A percentile compares a stretch with the other conserved stretches of the same genome.
These are phyloP conservation scores for Diadumene lineata DNA, from an alignment of 92 coral and sea anemone species.

Conservation along the genomic window DNA sequence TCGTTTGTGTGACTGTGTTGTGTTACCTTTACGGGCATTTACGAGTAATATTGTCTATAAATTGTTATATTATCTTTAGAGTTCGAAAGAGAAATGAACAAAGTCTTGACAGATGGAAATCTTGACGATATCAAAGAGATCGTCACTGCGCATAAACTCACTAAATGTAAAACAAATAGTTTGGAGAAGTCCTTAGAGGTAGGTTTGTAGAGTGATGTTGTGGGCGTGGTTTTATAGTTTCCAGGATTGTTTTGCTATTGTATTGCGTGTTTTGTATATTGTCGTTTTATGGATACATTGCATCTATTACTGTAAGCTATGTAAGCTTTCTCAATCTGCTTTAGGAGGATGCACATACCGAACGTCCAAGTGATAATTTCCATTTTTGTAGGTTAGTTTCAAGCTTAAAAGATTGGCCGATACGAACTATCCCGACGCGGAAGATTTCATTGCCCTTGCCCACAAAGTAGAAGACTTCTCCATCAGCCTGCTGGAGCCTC, in stretches of 20 bases:
- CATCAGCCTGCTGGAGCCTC: conserved; percentile 33
- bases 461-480: conserved; percentile 38
- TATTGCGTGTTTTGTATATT: too few relatives aligned
- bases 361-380: not conserved
- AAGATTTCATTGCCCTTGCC: conserved; percentile 19
- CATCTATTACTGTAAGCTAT: too few relatives aligned
- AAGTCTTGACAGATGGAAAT: conserved; percentile 4
- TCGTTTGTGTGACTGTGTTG: too few relatives aligned
- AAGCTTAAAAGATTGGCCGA: conserved; percentile 15
- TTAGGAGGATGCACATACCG: not conserved
- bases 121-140: conserved; percentile 9
- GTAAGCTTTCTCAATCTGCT: not conserved
- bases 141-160: conserved; percentile 7
- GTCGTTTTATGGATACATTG: too few relatives aligned
- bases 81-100: conserved; percentile 7
- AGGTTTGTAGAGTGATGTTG: not conserved
- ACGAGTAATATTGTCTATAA: not conserved
- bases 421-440: conserved; percentile 29
- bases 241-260: too few relatives aligned
- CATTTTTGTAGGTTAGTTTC: conserved; percentile 33
- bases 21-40: too few relatives aligned
- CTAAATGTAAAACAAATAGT: conserved; percentile 22
- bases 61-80: not conserved
- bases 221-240: too few relatives aligned
- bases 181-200: conserved; percentile 29